These are phyloP conservation scores for Corydoras sp. DNA, from an alignment of 2,113 vertebrate species.

Conservation along the genomic window DNA sequence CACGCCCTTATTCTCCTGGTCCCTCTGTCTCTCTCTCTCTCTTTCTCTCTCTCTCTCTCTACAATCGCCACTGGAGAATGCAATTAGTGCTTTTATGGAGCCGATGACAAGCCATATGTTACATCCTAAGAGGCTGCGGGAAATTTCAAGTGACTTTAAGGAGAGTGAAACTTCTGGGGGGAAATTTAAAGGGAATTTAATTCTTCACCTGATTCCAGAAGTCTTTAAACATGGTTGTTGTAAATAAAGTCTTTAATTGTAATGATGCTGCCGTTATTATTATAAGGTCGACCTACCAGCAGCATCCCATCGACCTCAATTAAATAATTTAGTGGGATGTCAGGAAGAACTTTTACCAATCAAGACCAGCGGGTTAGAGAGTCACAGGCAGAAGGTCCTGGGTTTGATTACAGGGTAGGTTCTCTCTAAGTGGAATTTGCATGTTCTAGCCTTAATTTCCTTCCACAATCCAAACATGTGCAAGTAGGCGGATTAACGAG, in stretches of 20 bases:
- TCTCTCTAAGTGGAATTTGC: too few species aligned
- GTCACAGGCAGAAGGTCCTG: too few species aligned
- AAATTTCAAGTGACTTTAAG: slow-evolving; percentile 22
- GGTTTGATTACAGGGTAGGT: too few species aligned
- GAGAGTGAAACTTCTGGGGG: not conserved
- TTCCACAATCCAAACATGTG: too few species aligned
- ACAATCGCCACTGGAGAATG: slow-evolving; percentile 42
- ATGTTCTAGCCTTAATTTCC: too few species aligned
- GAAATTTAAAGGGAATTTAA: not conserved
- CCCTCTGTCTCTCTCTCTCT: not conserved
- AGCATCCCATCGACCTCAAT: too few species aligned
- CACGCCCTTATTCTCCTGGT: slow-evolving; percentile 13
- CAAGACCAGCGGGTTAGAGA: too few species aligned
- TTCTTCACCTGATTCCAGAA: not conserved
- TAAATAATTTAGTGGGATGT: too few species aligned
- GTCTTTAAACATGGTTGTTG: not conserved
- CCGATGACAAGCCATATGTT: slow-evolving; percentile 31
- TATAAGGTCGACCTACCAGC: too few species aligned
- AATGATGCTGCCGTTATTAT: not conserved
- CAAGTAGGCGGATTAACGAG: too few species aligned
- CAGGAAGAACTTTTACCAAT: too few species aligned
- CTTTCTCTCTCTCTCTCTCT: slow-evolving; percentile 41
- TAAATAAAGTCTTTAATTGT: too few species aligned
- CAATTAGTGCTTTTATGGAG: slow-evolving; percentile 43
- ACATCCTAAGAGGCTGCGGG: slow-evolving; percentile 19